Percentiles rank a stretch among this genome's conserved stretches.
phyloP scores from a whole-genome alignment of 2,113 vertebrate genomes.

The Microcebus lehilahytsara region DNA sequence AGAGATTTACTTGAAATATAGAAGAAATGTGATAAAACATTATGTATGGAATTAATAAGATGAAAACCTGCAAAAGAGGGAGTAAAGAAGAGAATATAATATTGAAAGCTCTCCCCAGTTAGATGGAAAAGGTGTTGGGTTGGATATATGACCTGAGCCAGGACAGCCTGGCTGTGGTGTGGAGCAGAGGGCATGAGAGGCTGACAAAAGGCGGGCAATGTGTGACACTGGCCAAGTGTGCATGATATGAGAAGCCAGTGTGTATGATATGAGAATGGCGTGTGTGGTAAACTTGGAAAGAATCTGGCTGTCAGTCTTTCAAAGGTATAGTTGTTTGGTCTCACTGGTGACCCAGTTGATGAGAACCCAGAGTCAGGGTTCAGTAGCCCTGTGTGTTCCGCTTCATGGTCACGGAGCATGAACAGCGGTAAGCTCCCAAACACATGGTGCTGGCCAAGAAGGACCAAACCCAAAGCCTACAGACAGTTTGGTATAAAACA shows the following conservation, averaged over 20 bases:
- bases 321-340: neutral
- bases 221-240: accelerated
- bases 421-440: neutral
- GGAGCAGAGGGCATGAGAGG: too few species aligned
- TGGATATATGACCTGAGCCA: neutral
- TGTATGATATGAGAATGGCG: neutral
- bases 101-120: neutral
- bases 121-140: neutral
- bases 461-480: neutral
- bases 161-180: neutral
- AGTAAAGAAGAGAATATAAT: neutral
- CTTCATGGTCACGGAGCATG: neutral
- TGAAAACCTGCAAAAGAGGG: neutral
- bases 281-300: neutral
- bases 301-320: neutral
- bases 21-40: neutral
- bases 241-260: neutral
- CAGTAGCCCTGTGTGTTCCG: neutral
- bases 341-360: neutral
- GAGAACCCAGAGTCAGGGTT: neutral
- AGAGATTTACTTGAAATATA: neutral
- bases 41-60: neutral
- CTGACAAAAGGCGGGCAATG: neutral
- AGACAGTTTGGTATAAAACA: neutral
- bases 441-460: neutral